Conservation (phyloP, 2,113 vertebrate genomes). For the Cyanoramphus novaezelandiae region DNA sequence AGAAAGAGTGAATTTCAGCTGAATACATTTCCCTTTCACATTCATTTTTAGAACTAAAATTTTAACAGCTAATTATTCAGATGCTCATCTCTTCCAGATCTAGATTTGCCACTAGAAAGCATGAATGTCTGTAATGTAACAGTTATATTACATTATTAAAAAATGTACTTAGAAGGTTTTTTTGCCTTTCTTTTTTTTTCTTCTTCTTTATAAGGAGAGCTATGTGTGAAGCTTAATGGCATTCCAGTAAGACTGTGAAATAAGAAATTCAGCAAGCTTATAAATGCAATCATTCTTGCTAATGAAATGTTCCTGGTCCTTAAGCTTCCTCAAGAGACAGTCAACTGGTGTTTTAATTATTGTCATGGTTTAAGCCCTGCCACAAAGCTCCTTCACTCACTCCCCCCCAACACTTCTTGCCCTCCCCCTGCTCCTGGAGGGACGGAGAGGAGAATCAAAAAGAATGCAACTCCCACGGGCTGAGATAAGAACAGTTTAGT, state of each 20-base stretch:
- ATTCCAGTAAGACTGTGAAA: neutral
- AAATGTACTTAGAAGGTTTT: neutral
- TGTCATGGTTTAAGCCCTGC: too few relatives aligned
- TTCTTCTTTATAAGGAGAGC: neutral
- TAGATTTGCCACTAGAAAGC: neutral
- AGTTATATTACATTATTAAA: neutral
- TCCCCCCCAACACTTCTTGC: too few relatives aligned
- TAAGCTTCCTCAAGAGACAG: constrained; percentile 29
- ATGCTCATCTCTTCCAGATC: neutral
- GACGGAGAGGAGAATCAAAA: too few relatives aligned
- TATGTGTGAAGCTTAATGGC: neutral
- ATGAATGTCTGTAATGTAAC: neutral
- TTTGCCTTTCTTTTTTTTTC: neutral
- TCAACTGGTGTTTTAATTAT: constrained; percentile 8
- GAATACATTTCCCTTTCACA: neutral
- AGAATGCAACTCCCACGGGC: too few relatives aligned
- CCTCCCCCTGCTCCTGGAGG: too few relatives aligned
- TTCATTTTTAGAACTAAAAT: neutral
- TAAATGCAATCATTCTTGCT: constrained; percentile 50
- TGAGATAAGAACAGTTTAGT: too few relatives aligned
- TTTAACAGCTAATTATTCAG: neutral
- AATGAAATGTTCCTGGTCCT: constrained; percentile 56
- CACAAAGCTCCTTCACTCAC: too few relatives aligned
- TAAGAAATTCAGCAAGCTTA: constrained; percentile 37
- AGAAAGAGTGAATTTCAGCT: neutral